phyloP scores from a whole-genome alignment of 2,113 vertebrate genomes.

The Mesitornis unicolor region DNA sequence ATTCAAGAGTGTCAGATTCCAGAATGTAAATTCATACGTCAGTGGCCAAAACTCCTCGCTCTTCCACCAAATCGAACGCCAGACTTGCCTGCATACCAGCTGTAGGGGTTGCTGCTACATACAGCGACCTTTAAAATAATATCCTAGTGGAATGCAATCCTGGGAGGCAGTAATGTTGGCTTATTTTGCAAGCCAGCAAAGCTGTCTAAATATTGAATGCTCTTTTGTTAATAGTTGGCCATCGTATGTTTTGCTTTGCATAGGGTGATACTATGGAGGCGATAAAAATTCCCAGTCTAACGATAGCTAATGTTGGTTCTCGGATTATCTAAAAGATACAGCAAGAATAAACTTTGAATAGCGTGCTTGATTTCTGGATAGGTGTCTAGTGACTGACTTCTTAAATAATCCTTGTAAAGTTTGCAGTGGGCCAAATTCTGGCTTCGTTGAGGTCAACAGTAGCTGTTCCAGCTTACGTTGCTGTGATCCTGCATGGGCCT shows the following conservation, averaged over 20 bases:
- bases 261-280: neutral
- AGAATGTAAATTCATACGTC: neutral
- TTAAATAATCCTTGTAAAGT: neutral
- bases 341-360: neutral
- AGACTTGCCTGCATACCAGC: neutral
- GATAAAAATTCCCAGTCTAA: neutral
- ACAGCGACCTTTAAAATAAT: neutral
- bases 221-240: neutral
- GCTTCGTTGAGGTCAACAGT: neutral
- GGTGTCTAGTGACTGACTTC: neutral
- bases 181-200: slow-evolving; percentile 36
- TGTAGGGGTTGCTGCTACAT: neutral
- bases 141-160: neutral
- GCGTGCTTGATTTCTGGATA: neutral
- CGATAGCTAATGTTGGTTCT: neutral
- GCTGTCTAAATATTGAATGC: slow-evolving; percentile 19
- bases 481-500: neutral
- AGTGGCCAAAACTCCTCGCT: neutral
- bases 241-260: slow-evolving; percentile 20
- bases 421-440: neutral
- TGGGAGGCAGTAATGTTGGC: neutral
- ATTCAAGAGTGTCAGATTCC: neutral
- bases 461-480: neutral
- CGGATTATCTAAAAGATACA: neutral
- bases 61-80: neutral